A percentile compares a stretch with the other conserved stretches of the same genome.
Conservation (phyloP, 1,140 invertebrate species). For the Drosophila melanica region DNA sequence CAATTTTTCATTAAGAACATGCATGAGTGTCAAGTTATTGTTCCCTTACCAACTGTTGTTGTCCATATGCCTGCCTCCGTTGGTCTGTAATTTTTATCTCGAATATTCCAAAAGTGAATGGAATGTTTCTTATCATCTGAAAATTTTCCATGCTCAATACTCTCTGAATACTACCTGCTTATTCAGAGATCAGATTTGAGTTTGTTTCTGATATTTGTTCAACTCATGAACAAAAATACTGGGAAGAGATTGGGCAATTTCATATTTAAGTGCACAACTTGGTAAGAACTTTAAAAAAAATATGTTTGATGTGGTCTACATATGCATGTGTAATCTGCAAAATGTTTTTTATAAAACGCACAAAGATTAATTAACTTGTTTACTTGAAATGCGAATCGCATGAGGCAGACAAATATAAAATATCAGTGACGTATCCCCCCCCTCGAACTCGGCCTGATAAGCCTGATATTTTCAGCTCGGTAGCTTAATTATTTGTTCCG, state of each 20-base stretch:
- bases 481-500: not conserved
- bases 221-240: too few relatives aligned
- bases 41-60: slow-evolving; percentile 29
- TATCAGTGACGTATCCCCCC: slow-evolving; percentile 38
- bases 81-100: not conserved
- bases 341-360: slow-evolving; percentile 9
- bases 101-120: slow-evolving; percentile 40
- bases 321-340: not conserved
- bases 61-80: not conserved
- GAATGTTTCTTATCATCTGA: slow-evolving; percentile 56
- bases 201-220: not conserved
- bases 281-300: too few relatives aligned
- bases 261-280: slow-evolving; percentile 10
- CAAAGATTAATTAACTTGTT: slow-evolving; percentile 56
- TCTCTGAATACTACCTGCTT: slow-evolving; percentile 21
- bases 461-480: slow-evolving; percentile 16
- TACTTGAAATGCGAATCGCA: slow-evolving; percentile 42
- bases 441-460: slow-evolving; percentile 47
- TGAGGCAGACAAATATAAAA: slow-evolving; percentile 6
- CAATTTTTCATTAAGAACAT: slow-evolving; percentile 6
- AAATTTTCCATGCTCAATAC: slow-evolving; percentile 62
- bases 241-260: not conserved
- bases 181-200: slow-evolving; percentile 24
- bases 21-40: slow-evolving; percentile 13
- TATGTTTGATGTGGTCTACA: not conserved